Evolutionary conservation across 2,888 invertebrate genomes (phyloP).

Genomic region (Keiferia lycopersicella): DNA sequence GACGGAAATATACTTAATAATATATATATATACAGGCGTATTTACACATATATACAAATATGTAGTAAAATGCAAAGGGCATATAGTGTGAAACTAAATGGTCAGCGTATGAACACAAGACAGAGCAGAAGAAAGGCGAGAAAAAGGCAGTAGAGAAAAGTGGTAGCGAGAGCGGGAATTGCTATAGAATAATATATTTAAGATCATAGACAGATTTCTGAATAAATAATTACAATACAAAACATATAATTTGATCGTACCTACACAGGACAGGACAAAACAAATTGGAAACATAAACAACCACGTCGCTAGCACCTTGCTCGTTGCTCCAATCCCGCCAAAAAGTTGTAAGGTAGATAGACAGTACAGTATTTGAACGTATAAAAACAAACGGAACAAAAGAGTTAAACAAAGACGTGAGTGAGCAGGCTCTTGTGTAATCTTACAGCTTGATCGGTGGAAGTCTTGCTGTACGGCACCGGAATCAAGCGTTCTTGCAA

Average conservation of each 20-base stretch:
- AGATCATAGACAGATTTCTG: constrained; percentile 1
- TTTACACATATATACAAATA: constrained; percentile 11
- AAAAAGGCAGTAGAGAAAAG: constrained; percentile 42
- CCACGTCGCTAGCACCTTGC: constrained; percentile 31
- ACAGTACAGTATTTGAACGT: constrained; percentile 69
- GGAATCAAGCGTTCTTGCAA: constrained; percentile 99
- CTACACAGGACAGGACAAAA: not conserved
- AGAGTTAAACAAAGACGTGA: constrained; percentile 47
- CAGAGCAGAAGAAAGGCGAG: constrained; percentile 45
- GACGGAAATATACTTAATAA: constrained; percentile 14
- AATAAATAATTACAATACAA: not conserved
- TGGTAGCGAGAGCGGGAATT: constrained; percentile 15
- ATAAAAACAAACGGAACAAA: constrained; percentile 61
- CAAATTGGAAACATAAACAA: not conserved
- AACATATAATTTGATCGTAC: not conserved
- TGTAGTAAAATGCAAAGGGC: constrained; percentile 9
- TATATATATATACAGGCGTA: constrained; percentile 6
- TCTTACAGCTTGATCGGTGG: constrained; percentile 99
- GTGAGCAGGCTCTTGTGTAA: constrained; percentile 52
- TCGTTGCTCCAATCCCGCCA: constrained; percentile 8
- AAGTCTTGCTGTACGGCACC: constrained; percentile 99
- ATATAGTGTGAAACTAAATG: constrained; percentile 50
- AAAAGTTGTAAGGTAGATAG: constrained; percentile 67
- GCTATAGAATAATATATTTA: constrained; percentile 44
- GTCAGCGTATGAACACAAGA: constrained; percentile 58